Conservation (phyloP, 2,888 invertebrate species). For the Eilema caniola region DNA sequence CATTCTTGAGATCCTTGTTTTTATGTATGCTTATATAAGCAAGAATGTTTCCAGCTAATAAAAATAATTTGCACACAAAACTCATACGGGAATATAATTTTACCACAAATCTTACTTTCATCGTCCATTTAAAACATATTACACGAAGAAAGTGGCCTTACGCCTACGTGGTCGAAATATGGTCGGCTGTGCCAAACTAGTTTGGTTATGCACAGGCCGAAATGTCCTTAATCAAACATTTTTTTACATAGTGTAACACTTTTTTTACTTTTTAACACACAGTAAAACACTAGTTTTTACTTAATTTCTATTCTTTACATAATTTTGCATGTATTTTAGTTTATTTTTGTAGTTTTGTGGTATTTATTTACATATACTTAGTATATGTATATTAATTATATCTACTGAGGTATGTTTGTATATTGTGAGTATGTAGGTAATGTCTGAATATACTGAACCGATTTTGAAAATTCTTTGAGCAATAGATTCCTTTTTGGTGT, state of each 20-base stretch:
- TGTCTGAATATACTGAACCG: no score
- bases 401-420: no score
- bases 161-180: conserved; percentile 21
- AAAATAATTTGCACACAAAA: conserved; percentile 5
- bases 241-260: conserved; percentile 38
- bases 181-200: conserved; percentile 17
- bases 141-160: conserved; percentile 22
- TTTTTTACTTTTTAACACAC: background rate
- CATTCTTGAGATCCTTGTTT: background rate
- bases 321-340: background rate
- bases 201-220: conserved; percentile 14
- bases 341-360: background rate
- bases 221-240: conserved; percentile 36
- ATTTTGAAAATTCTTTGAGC: no score
- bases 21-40: background rate
- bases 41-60: background rate
- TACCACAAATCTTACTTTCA: conserved; percentile 23
- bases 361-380: background rate
- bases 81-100: conserved; percentile 11
- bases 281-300: background rate
- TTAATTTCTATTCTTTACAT: background rate
- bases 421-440: no score
- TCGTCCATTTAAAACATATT: conserved; percentile 21
- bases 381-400: no score
- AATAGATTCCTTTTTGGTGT: no score